Base-by-base conservation (phyloP, 2,888 invertebrate species). In the Hyppa rectilinea region DNA sequence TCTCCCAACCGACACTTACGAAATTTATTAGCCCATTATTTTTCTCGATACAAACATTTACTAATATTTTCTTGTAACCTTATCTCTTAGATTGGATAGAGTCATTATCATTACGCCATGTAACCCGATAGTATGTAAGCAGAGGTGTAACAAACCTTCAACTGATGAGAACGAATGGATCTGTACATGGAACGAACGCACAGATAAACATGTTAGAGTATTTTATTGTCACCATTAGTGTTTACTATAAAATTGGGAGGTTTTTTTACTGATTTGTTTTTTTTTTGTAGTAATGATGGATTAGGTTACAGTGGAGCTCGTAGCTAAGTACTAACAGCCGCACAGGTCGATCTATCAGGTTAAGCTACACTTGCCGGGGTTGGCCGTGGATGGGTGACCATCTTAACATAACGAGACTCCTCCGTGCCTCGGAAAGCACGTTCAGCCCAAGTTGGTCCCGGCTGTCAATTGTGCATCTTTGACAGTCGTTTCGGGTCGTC, bases 41-140 rank as follows among this genome's bases (percentile, higher is more conserved):
- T 62, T 71, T 50, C 26, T 1, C 50, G 63, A 80, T 70, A 74
- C 65, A 80, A 84, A 84, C 75, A 84, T 84, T 85, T 84, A 84
- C 85, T 73, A 85, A 84, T 84, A 84, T 84, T 84, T 79, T 55
- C 62, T 40, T 58, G 85, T 77, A 84, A 84, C 75, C 23, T 1
- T 73, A 85, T 78, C 64, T 63, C 70, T 79, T 53, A 71, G 62
- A 64, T 81, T 71, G 60, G 75, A 88, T 88, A 76, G 66, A 88
- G 87, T 67, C 84, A 87, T 87, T 87, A 87, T 83, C 82, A 87
- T 87, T 86, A 85, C 76, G 80, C 76, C 68, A 63, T 72, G 87
- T 85, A 87, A 87, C 84, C 10, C 58, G 85, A 87, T 71, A n/a
- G n/a, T 83, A 75, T n/a, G 62, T 64, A 26, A 64, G 53, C 75